Percentiles rank a stretch among this genome's conserved stretches.
phyloP scores from a whole-genome alignment of 2,113 vertebrate genomes.

The Hypanus sabinus region DNA sequence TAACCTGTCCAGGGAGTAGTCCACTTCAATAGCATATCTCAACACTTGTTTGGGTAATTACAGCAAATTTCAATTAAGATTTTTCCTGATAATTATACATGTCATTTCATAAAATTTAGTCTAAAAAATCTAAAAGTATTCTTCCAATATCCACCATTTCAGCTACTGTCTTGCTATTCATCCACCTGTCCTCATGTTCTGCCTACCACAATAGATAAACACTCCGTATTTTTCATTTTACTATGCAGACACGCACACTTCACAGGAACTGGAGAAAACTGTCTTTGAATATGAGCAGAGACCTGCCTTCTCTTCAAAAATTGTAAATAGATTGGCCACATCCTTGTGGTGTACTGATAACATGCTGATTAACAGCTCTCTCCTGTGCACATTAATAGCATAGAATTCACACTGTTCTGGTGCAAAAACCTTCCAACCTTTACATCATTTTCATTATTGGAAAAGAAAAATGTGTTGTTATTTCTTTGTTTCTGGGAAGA shows the following conservation, averaged over 20 bases:
- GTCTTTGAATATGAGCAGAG: not conserved
- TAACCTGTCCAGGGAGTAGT: slow-evolving; percentile 64
- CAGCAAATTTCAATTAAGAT: slow-evolving; percentile 62
- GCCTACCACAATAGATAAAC: too few relatives aligned
- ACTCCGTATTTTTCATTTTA: not conserved
- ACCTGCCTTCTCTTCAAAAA: not conserved
- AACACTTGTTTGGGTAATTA: slow-evolving; percentile 51
- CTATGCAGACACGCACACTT: not conserved
- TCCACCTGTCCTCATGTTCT: not conserved
- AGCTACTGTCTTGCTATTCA: not conserved
- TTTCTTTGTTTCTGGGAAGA: slow-evolving; percentile 11
- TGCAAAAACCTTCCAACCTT: slow-evolving; percentile 27
- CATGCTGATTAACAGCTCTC: slow-evolving; percentile 19
- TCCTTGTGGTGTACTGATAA: slow-evolving; percentile 10
- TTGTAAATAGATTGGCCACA: slow-evolving; percentile 30
- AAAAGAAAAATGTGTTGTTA: slow-evolving; percentile 24
- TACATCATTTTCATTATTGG: slow-evolving; percentile 34
- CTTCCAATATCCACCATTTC: not conserved
- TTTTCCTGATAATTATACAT: slow-evolving; percentile 61
- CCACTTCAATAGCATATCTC: slow-evolving; percentile 72
- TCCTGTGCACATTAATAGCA: slow-evolving; percentile 22
- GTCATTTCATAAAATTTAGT: slow-evolving; percentile 48
- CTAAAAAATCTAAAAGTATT: slow-evolving; percentile 45
- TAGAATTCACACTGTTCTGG: not conserved
- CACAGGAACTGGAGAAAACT: not conserved